These are phyloP conservation scores for Lophochroa leadbeateri DNA, from an alignment of 2,113 vertebrate species.

Conservation along the genomic window DNA sequence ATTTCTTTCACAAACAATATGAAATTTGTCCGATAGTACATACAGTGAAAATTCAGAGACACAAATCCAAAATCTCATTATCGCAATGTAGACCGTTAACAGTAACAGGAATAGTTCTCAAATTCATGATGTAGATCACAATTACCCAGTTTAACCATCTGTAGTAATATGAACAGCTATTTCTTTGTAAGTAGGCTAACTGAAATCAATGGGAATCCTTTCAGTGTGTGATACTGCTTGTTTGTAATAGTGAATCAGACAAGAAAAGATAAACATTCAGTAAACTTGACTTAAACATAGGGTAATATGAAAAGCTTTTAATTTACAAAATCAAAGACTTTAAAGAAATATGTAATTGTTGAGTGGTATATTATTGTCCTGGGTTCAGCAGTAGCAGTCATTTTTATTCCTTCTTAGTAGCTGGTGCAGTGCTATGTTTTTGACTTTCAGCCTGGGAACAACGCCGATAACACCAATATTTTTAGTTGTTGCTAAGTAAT, in stretches of 20 bases:
- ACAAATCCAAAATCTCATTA: neutral
- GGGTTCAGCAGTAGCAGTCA: too few species aligned
- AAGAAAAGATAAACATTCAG: neutral
- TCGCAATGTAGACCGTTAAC: neutral
- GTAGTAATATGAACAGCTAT: neutral
- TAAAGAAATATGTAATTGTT: neutral
- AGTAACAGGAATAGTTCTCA: neutral
- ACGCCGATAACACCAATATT: too few species aligned
- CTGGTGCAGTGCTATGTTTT: too few species aligned
- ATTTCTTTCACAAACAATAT: neutral
- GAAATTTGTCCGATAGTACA: neutral
- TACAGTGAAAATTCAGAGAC: neutral
- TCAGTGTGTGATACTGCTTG: neutral
- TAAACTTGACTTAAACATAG: neutral
- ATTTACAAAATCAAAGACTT: neutral
- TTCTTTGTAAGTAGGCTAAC: neutral
- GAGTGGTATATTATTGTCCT: neutral
- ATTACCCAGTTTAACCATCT: neutral
- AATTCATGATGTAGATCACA: neutral
- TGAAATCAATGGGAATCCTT: neutral
- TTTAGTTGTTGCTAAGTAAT: too few species aligned
- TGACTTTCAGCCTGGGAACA: too few species aligned
- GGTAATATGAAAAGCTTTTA: neutral
- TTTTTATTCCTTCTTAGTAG: too few species aligned
- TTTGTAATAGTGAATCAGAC: neutral